phyloP scores from a whole-genome alignment of 1,140 invertebrate genomes.

The Spodoptera litura region DNA sequence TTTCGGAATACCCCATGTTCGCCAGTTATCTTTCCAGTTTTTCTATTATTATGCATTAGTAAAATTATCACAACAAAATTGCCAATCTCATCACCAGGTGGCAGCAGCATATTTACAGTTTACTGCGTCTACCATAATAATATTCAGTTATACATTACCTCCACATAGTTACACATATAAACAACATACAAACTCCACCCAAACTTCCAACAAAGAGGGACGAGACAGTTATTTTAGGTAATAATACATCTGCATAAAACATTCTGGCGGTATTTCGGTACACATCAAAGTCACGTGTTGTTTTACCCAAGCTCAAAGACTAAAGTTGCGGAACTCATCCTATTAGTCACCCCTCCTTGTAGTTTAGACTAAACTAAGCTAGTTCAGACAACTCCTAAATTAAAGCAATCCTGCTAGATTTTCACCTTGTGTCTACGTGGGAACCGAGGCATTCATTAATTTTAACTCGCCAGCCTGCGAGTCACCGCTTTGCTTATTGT shows the following conservation, averaged over 20 bases:
- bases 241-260: constrained; percentile 21
- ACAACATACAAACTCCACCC: neutral
- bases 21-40: too few relatives aligned
- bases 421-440: constrained; percentile 37
- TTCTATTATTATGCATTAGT: too few relatives aligned
- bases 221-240: constrained; percentile 7
- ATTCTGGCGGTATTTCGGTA: neutral
- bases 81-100: too few relatives aligned
- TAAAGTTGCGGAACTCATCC: constrained; percentile 35
- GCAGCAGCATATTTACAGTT: too few relatives aligned
- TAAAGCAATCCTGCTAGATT: constrained; percentile 26
- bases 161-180: too few relatives aligned
- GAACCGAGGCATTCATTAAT: constrained; percentile 27
- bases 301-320: constrained; percentile 34
- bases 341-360: constrained; percentile 42
- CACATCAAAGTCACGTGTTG: constrained; percentile 33
- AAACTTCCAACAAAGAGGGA: neutral
- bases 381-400: constrained; percentile 36
- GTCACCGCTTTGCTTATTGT: constrained; percentile 11
- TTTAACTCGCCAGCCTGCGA: constrained; percentile 23
- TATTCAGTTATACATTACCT: too few relatives aligned
- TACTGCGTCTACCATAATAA: too few relatives aligned
- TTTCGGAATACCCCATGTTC: too few relatives aligned
- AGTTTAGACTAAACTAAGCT: constrained; percentile 32
- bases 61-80: too few relatives aligned